These are phyloP conservation scores for Cyprinus carpio DNA, from an alignment of 2,113 vertebrate species.

Conservation along the genomic window DNA sequence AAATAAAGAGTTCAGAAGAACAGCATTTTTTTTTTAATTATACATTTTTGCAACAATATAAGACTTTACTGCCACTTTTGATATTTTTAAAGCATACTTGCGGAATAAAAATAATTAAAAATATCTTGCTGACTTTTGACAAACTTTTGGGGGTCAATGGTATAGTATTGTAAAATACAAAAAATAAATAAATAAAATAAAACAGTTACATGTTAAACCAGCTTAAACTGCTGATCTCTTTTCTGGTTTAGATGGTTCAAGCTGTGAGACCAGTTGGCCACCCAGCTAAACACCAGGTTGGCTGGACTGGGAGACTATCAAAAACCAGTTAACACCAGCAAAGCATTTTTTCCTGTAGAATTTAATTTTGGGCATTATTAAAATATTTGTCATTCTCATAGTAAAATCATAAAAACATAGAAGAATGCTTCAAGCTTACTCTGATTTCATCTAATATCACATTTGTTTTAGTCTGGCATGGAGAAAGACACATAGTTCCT, in stretches of 20 bases:
- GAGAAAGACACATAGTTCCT: neutral
- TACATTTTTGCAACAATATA: neutral
- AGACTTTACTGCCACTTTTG: too few relatives aligned
- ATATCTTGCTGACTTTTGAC: neutral
- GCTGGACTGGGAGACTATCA: neutral
- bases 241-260: too few relatives aligned
- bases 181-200: too few relatives aligned
- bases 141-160: neutral
- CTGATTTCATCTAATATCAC: neutral
- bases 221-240: too few relatives aligned
- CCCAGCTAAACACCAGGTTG: too few relatives aligned
- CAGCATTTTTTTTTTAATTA: neutral
- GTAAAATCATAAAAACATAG: neutral
- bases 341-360: neutral
- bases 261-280: too few relatives aligned
- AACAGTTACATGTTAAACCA: too few relatives aligned
- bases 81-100: too few relatives aligned
- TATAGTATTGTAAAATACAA: neutral
- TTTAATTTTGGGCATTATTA: neutral
- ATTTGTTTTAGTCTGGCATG: constrained; percentile 8
- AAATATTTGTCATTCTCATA: neutral
- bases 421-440: neutral
- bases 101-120: neutral
- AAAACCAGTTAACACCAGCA: neutral
- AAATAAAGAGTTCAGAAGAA: neutral